A percentile compares a stretch with the other conserved stretches of the same genome.
Conservation (phyloP, 2,888 invertebrate species). For the Crossocerus cetratus region DNA sequence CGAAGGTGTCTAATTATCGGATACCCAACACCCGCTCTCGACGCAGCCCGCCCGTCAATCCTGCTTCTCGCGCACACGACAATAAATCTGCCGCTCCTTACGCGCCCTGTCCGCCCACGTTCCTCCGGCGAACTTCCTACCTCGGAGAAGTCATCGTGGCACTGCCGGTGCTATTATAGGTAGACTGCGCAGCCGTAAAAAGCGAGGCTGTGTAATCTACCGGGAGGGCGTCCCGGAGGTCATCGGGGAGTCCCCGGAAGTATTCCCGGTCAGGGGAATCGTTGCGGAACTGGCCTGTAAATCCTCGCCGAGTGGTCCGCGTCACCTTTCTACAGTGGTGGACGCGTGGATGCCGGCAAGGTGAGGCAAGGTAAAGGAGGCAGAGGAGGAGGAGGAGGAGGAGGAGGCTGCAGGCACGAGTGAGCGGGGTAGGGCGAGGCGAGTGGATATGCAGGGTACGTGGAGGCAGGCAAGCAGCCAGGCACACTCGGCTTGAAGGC, state of each 20-base stretch:
- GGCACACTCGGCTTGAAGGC: constrained; percentile 55
- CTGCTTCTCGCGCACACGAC: not conserved
- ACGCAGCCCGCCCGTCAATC: not conserved
- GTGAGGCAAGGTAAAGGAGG: constrained; percentile 18
- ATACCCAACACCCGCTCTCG: not conserved
- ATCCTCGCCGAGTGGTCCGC: constrained; percentile 22
- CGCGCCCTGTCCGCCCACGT: too few species aligned
- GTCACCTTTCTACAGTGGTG: constrained; percentile 19
- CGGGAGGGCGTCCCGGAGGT: not conserved
- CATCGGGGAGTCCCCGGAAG: not conserved
- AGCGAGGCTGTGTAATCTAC: too few species aligned
- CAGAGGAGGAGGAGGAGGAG: constrained; percentile 10
- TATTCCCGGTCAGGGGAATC: not conserved
- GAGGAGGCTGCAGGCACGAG: not conserved
- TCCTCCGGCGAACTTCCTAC: too few species aligned
- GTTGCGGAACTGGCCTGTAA: not conserved
- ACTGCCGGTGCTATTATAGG: too few species aligned
- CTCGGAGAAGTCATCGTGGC: too few species aligned
- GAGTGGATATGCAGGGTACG: constrained; percentile 27
- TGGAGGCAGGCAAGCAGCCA: constrained; percentile 30
- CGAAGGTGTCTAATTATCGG: not conserved
- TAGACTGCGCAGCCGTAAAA: too few species aligned
- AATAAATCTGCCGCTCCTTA: not conserved
- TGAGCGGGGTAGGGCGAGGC: constrained; percentile 17
- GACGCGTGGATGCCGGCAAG: not conserved